These are phyloP conservation scores for Drosophila bunnanda DNA, from an alignment of 2,888 invertebrate species.

Conservation along the genomic window DNA sequence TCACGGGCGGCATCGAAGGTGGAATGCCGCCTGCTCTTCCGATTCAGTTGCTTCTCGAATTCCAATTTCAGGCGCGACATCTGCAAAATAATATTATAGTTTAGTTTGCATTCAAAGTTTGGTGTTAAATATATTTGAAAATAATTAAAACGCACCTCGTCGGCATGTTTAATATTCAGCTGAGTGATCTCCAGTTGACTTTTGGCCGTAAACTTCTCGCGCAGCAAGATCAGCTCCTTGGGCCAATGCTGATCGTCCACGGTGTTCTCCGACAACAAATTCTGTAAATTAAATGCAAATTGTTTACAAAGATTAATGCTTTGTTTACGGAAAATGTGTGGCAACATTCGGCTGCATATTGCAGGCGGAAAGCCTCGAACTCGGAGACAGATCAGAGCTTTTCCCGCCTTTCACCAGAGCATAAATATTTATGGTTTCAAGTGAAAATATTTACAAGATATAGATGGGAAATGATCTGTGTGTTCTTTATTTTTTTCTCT, in stretches of 20 bases:
- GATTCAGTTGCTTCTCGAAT: constrained; percentile 84
- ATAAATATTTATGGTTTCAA: constrained; percentile 68
- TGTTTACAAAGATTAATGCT: constrained; percentile 22
- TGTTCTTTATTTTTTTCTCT: no score
- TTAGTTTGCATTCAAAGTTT: background rate
- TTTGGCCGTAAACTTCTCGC: constrained; percentile 90
- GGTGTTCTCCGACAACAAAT: constrained; percentile 88
- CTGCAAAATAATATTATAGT: constrained; percentile 51
- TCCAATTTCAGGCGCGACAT: constrained; percentile 84
- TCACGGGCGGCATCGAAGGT: constrained; percentile 84
- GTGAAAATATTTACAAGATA: constrained; percentile 65
- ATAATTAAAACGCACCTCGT: constrained; percentile 86
- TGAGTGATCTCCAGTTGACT: constrained; percentile 87
- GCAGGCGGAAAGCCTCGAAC: constrained; percentile 2
- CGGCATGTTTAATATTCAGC: constrained; percentile 86
- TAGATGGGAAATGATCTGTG: constrained; percentile 23
- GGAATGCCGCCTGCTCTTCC: constrained; percentile 83
- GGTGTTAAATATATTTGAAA: background rate
- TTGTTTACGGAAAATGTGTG: constrained; percentile 43
- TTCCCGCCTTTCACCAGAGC: constrained; percentile 33
- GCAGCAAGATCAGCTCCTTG: constrained; percentile 89
- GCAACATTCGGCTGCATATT: constrained; percentile 44
- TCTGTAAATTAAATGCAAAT: constrained; percentile 85
- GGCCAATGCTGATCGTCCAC: constrained; percentile 91
- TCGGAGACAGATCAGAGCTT: constrained; percentile 22